Evolutionary conservation across 2,888 invertebrate species (phyloP), one percentile per base, ranked within the genome.

Genomic region (Hesperia comma): DNA sequence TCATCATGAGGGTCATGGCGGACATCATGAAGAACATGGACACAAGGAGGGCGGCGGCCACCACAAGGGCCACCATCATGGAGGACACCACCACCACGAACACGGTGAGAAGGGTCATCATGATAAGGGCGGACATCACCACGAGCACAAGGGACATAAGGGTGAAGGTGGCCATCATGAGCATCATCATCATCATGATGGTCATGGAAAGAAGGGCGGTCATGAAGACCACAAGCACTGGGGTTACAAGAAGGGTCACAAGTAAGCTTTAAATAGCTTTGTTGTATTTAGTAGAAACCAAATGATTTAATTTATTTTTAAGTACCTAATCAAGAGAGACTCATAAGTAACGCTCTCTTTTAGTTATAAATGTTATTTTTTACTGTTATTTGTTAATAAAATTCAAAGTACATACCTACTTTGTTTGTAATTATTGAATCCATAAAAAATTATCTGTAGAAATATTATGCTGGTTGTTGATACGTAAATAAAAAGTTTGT

Each of bases 61-160:
- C 90, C 97, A 97, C 87, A 96, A 96, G 76, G 96, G 96, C 40
- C 96, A 96, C 85, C 95, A 96, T 78, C 95, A 97, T 80, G 94
- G 95, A 64, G 96, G 95, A 1, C 95, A 96, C 76, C 96, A 97
- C 78, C 95, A 96, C 75, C 96, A 96, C 77, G 94, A 96, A 75
- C 95, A 96, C 76, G 96, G 96, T 72, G 96, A 97, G 90, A 96
- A 97, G 85, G 96, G 96, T 1, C 95, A 96, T 77, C 95, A 95
- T 78, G 95, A 96, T 81, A 96, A 97, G 85, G 97, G 97, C 43
- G 95, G 95, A 74, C 96, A 97, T 82, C 95, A 96, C 81, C 95
- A 96, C 79, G 95, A 96, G 60, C 95, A 96, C 78, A 95, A 95
- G 77, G 97, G 96, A 12, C 96, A 97, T 85, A 96, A 97, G 82